Percentiles rank a stretch among this genome's conserved stretches.
Evolutionary conservation across 2,797 vertebrate genomes (phyloP).

Genomic region (Scarus forsteni): DNA sequence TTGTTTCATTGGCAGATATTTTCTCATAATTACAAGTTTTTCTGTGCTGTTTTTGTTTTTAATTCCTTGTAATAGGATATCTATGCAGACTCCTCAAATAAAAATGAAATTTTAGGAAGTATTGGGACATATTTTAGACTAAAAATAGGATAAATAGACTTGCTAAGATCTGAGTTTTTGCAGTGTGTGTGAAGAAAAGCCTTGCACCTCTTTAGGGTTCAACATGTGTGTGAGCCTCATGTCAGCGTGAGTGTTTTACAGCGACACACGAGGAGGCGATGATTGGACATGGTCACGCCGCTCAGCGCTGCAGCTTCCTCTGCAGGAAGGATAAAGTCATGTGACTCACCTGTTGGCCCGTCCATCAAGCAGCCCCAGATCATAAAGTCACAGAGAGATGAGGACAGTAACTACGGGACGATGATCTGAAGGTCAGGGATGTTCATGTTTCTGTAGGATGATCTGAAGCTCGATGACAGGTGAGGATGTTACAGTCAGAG

Average conservation of each 20-base stretch:
- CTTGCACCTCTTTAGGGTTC: neutral
- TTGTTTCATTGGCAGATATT: too few relatives aligned
- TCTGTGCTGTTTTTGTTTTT: too few relatives aligned
- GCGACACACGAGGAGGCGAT: conserved; percentile 36
- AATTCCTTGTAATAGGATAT: too few relatives aligned
- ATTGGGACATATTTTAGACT: too few relatives aligned
- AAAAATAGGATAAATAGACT: too few relatives aligned
- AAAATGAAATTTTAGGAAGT: too few relatives aligned
- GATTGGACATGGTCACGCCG: conserved; percentile 54
- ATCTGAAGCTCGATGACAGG: neutral
- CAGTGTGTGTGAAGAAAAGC: too few relatives aligned
- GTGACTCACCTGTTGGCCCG: conserved; percentile 48
- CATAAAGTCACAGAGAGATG: neutral
- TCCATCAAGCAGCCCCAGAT: conserved; percentile 32
- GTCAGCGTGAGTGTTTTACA: conserved; percentile 39
- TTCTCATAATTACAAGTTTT: too few relatives aligned
- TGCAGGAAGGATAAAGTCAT: conserved; percentile 13
- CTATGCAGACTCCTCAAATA: too few relatives aligned
- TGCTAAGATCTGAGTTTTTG: too few relatives aligned
- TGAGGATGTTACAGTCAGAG: neutral
- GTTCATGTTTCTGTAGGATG: neutral
- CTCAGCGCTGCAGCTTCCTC: conserved; percentile 37
- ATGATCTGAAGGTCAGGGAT: neutral
- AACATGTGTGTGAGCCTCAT: neutral
- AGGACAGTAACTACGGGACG: neutral